Percentiles rank a stretch among this genome's conserved stretches.
phyloP scores from a whole-genome alignment of 1,140 invertebrate species.

The Tetramorium parvispinum region DNA sequence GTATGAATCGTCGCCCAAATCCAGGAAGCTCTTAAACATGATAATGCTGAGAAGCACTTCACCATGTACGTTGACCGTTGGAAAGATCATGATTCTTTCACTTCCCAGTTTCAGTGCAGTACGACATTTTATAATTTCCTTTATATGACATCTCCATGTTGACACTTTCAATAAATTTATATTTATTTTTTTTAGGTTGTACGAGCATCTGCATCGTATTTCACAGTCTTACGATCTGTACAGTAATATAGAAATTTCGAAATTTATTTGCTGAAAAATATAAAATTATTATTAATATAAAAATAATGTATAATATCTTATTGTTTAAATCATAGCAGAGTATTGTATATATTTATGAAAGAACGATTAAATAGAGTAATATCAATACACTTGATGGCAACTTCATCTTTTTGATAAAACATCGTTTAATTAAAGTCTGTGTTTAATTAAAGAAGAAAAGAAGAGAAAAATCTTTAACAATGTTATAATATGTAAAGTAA shows the following conservation, averaged over 20 bases:
- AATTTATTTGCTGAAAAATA: background rate
- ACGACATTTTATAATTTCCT: conserved; percentile 27
- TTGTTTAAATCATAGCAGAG: background rate
- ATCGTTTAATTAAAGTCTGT: background rate
- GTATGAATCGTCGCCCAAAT: conserved; percentile 68
- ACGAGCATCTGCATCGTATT: conserved; percentile 29
- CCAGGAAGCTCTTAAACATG: conserved; percentile 66
- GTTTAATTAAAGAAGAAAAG: background rate
- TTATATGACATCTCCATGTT: background rate
- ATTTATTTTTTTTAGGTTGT: conserved; percentile 2
- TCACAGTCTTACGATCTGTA: conserved; percentile 20
- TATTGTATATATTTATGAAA: background rate
- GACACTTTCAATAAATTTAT: background rate
- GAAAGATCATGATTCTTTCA: conserved; percentile 71
- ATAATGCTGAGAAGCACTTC: conserved; percentile 67
- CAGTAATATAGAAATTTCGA: background rate
- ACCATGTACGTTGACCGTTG: conserved; percentile 72
- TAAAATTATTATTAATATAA: conserved; percentile 6
- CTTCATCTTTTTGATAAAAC: background rate
- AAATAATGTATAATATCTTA: background rate
- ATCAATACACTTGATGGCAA: background rate
- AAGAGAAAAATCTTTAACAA: background rate
- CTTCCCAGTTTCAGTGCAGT: conserved; percentile 74
- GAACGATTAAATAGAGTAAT: background rate
- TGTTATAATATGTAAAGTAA: too few species aligned